Evolutionary conservation across 2,888 invertebrate genomes (phyloP).

Genomic region (Dasysyrphus tricinctus): DNA sequence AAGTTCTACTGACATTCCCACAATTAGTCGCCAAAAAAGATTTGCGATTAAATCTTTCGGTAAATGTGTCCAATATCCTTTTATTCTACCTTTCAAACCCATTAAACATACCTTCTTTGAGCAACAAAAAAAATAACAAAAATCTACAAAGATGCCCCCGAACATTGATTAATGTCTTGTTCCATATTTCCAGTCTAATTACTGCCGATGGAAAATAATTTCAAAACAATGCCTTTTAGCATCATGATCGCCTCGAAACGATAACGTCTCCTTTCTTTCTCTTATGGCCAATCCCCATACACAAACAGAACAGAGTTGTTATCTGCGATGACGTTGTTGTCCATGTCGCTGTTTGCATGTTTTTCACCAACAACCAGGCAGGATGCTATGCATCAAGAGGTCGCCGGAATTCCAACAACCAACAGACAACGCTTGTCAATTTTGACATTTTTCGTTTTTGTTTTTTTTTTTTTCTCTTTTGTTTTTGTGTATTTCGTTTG

Average conservation of each 20-base stretch:
- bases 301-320: slow-evolving; percentile 70
- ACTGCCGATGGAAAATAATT: slow-evolving; percentile 71
- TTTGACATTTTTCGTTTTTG: slow-evolving; percentile 64
- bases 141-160: slow-evolving; percentile 29
- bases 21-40: slow-evolving; percentile 71
- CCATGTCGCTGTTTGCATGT: slow-evolving; percentile 72
- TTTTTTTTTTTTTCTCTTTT: not conserved
- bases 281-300: slow-evolving; percentile 50
- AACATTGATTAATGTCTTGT: slow-evolving; percentile 75
- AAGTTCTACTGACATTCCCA: slow-evolving; percentile 58
- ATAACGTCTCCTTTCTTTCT: slow-evolving; percentile 60
- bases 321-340: slow-evolving; percentile 70
- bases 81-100: slow-evolving; percentile 7
- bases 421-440: slow-evolving; percentile 71
- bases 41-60: slow-evolving; percentile 64
- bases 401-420: slow-evolving; percentile 65
- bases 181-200: slow-evolving; percentile 75
- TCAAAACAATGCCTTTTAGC: slow-evolving; percentile 66
- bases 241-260: slow-evolving; percentile 65
- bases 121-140: slow-evolving; percentile 10
- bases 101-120: not conserved
- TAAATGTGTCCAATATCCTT: slow-evolving; percentile 58
- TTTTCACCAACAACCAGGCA: slow-evolving; percentile 70
- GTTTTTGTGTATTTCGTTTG: slow-evolving; percentile 22
- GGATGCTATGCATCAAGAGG: slow-evolving; percentile 75